Conservation (phyloP, 2,888 invertebrate species). For the Frankliniella intonsa region DNA sequence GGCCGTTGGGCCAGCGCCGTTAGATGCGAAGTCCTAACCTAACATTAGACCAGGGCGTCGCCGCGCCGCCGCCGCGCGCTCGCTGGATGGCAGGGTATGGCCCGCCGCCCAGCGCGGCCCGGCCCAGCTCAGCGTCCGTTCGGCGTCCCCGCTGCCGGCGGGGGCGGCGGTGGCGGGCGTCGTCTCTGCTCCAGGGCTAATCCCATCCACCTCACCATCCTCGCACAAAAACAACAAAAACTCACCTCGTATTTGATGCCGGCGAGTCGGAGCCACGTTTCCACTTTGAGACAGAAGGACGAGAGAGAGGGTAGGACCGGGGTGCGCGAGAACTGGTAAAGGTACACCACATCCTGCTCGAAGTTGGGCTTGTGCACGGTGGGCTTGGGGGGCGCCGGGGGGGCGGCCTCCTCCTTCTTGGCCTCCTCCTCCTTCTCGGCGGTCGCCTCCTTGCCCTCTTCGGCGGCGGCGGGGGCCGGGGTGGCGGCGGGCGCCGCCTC, state of each 20-base stretch:
- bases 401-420: conserved; percentile 37
- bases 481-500: conserved; percentile 27
- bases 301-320: conserved; percentile 85
- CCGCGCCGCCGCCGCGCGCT: conserved; percentile 25
- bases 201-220: too few relatives aligned
- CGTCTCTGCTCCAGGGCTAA: too few relatives aligned
- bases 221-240: conserved; percentile 34
- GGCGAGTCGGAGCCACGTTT: conserved; percentile 89
- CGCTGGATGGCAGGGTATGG: too few relatives aligned
- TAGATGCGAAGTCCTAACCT: background rate
- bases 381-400: conserved; percentile 54
- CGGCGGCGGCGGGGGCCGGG: conserved; percentile 35
- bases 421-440: conserved; percentile 37
- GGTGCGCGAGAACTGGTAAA: conserved; percentile 90
- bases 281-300: conserved; percentile 91
- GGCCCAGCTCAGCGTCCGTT: background rate
- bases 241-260: conserved; percentile 92
- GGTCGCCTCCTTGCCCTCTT: conserved; percentile 37
- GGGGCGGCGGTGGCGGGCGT: too few relatives aligned
- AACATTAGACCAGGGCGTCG: conserved; percentile 34
- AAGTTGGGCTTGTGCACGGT: conserved; percentile 81
- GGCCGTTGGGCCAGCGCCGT: background rate
- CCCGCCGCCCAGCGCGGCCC: too few relatives aligned
- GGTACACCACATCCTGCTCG: conserved; percentile 88
- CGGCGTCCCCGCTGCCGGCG: background rate